phyloP scores from a whole-genome alignment of 2,888 invertebrate genomes.

The Caenorhabditis afra region DNA sequence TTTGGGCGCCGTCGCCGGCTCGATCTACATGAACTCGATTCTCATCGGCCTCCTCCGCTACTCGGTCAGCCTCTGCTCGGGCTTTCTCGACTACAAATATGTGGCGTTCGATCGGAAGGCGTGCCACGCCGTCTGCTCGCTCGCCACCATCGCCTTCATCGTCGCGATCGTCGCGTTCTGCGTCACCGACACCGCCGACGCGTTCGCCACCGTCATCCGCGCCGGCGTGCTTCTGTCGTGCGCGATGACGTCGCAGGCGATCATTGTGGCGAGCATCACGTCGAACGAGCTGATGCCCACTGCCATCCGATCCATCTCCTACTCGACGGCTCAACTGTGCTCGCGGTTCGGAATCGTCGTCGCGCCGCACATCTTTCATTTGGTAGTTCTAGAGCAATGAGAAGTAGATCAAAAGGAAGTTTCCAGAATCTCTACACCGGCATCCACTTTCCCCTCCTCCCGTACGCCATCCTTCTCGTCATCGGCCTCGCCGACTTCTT shows the following conservation, averaged over 20 bases:
- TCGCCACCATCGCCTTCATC: slow-evolving; percentile 37
- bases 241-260: slow-evolving; percentile 61
- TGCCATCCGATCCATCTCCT: slow-evolving; percentile 69
- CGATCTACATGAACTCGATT: slow-evolving; percentile 60
- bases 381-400: slow-evolving; percentile 4
- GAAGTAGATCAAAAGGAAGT: background rate
- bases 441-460: slow-evolving; percentile 34
- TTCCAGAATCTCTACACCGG: slow-evolving; percentile 50
- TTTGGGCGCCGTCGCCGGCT: slow-evolving; percentile 57
- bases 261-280: slow-evolving; percentile 62
- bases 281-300: slow-evolving; percentile 76
- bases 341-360: slow-evolving; percentile 72
- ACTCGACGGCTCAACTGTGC: slow-evolving; percentile 71
- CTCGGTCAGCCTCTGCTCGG: slow-evolving; percentile 52
- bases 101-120: slow-evolving; percentile 48
- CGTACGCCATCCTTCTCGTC: slow-evolving; percentile 43
- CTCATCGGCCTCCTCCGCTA: slow-evolving; percentile 58
- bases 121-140: slow-evolving; percentile 47
- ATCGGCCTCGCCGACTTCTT: slow-evolving; percentile 45
- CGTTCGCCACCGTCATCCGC: slow-evolving; percentile 26
- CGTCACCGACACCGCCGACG: slow-evolving; percentile 12
- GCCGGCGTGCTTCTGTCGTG: slow-evolving; percentile 50
- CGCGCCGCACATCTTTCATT: slow-evolving; percentile 70
- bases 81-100: slow-evolving; percentile 54
- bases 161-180: slow-evolving; percentile 33